Conservation (phyloP, 2,113 vertebrate species). For the Drymodes brunneopygia region DNA sequence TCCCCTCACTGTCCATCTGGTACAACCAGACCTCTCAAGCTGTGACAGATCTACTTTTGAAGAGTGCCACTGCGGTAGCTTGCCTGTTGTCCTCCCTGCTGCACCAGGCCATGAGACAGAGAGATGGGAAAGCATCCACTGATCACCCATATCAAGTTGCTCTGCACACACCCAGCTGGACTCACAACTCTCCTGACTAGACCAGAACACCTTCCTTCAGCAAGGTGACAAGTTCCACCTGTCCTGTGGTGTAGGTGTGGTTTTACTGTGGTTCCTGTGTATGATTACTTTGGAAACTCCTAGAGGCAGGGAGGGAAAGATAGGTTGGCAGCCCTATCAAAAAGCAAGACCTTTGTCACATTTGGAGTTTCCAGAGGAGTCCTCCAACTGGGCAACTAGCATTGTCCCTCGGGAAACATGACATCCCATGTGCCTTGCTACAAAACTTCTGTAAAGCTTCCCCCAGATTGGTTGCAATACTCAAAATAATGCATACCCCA, state of each 20-base stretch:
- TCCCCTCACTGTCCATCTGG: neutral
- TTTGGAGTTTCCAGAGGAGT: neutral
- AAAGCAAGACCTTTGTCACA: neutral
- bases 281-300: neutral
- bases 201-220: neutral
- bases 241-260: neutral
- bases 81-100: neutral
- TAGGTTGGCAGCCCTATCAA: neutral
- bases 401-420: neutral
- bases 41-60: neutral
- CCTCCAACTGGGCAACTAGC: neutral
- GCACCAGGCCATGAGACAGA: neutral
- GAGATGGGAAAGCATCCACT: neutral
- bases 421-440: neutral
- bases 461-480: neutral
- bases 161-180: neutral
- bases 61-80: rapidly evolving
- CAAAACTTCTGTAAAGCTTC: neutral
- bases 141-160: neutral
- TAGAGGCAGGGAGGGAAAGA: neutral
- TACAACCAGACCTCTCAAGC: neutral
- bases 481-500: neutral
- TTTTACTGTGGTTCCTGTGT: neutral
- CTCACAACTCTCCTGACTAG: neutral
- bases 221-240: too few species aligned